Base-by-base conservation (phyloP, 2,888 invertebrate species). In the Cryptosula pallasiana region DNA sequence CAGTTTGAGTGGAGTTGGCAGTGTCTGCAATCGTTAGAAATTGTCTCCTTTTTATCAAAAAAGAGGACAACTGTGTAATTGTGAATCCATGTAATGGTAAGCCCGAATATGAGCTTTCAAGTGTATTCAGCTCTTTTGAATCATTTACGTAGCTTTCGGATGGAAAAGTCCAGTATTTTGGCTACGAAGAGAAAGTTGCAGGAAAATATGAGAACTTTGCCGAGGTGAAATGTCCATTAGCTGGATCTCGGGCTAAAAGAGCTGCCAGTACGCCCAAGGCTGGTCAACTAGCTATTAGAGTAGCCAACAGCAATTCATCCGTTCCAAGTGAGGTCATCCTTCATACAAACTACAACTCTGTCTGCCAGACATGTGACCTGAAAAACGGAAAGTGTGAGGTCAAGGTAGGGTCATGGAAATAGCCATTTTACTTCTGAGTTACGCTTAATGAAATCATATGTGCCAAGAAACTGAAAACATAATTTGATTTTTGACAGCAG, bases 171-270 rank as follows among this genome's bases (percentile, higher is more conserved):
- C 25, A 63, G 34, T 20, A 29, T 2, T 29, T 5, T 63, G 63
- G 63, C 5, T 9, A 13, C 3, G 27, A 32, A 63, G 13, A 27
- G 13, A 34, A 27, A 9, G 63, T 63, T 9, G 9, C 25, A 32
- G 63, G 29, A 32, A 29, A 27, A 27, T 63, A 63, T 63, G 63
- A 63, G 34, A 63, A 25, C 27, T 63, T 63, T 32, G 63, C 63
- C 3, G 32, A 63, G 32, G 63, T 63, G 25, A 63, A 34, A 32
- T 63, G 63, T 63, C 63, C 20, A 16, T 16, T 63, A 27, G 27
- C 32, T 5, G 32, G 32, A 27, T 16, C 25, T 32, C 27, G 63
- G 27, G 2, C 63, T 13, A 63, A 32, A n/a, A 25, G 63, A 25
- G 25, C 29, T 13, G 63, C 27, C 2, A 63, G 32, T 13, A 63